These are phyloP conservation scores for Lepidothrix coronata DNA, from an alignment of 2,113 vertebrate genomes.

Conservation along the genomic window DNA sequence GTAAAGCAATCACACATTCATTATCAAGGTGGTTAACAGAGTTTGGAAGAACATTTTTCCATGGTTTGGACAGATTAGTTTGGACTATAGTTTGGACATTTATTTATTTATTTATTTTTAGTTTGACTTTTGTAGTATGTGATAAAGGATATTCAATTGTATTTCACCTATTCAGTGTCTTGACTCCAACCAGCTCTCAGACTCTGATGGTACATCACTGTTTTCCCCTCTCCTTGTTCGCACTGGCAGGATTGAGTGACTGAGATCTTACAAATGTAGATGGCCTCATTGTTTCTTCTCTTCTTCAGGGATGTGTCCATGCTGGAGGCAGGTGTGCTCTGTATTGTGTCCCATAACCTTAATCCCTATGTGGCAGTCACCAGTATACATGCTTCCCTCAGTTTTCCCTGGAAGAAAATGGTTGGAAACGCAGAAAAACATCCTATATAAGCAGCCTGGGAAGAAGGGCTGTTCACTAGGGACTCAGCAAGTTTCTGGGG, in stretches of 20 bases:
- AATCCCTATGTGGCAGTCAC: fast-evolving
- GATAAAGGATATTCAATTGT: not conserved
- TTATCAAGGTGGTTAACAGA: not conserved
- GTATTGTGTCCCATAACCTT: not conserved
- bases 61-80: not conserved
- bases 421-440: not conserved
- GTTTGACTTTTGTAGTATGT: not conserved
- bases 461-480: not conserved
- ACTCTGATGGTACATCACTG: fast-evolving
- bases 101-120: not conserved
- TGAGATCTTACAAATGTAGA: not conserved
- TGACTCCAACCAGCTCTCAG: not conserved
- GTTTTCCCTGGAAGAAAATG: not conserved
- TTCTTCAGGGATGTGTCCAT: not conserved
- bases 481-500: not conserved
- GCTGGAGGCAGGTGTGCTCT: not conserved
- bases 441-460: not conserved
- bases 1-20: not conserved
- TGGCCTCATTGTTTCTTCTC: not conserved
- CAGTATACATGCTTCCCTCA: not conserved
- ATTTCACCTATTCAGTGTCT: not conserved
- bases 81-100: not conserved
- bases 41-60: not conserved
- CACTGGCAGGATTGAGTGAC: not conserved
- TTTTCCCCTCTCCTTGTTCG: not conserved